phyloP scores from a whole-genome alignment of 1,140 invertebrate species.

The Drosophila serrata region DNA sequence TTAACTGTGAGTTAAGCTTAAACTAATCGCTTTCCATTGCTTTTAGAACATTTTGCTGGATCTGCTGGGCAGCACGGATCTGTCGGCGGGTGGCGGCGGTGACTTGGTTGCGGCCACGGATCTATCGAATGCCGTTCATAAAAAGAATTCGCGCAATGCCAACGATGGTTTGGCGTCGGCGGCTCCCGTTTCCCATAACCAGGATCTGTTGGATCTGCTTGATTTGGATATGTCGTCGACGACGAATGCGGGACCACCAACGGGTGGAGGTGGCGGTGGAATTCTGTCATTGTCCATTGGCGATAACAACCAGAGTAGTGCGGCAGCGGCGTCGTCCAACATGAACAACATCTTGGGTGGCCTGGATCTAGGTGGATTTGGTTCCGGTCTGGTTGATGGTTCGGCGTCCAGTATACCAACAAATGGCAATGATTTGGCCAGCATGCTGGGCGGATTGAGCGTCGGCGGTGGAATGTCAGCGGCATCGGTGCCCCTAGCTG shows the following conservation, averaged over 20 bases:
- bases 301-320: slow-evolving; percentile 45
- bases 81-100: slow-evolving; percentile 85
- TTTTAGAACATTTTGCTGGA: slow-evolving; percentile 91
- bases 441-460: slow-evolving; percentile 59
- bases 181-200: slow-evolving; percentile 87
- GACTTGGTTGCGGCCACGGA: slow-evolving; percentile 68
- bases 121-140: slow-evolving; percentile 85
- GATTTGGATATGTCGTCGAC: slow-evolving; percentile 88
- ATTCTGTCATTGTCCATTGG: slow-evolving; percentile 26
- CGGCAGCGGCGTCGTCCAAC: slow-evolving; percentile 35
- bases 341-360: slow-evolving; percentile 72
- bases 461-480: slow-evolving; percentile 2
- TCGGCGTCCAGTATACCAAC: slow-evolving; percentile 60
- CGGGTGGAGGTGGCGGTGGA: slow-evolving; percentile 34
- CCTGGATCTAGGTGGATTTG: slow-evolving; percentile 67
- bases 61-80: slow-evolving; percentile 90
- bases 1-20: neutral
- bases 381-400: slow-evolving; percentile 46
- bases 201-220: slow-evolving; percentile 95
- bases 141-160: slow-evolving; percentile 86
- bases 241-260: slow-evolving; percentile 31
- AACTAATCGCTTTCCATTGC: slow-evolving; percentile 17
- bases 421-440: slow-evolving; percentile 81
- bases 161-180: slow-evolving; percentile 56
- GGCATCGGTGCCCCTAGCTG: slow-evolving; percentile 7